A percentile compares a stretch with the other conserved stretches of the same genome.
Conservation (phyloP, 2,888 invertebrate species). For the Saturnia japonica region DNA sequence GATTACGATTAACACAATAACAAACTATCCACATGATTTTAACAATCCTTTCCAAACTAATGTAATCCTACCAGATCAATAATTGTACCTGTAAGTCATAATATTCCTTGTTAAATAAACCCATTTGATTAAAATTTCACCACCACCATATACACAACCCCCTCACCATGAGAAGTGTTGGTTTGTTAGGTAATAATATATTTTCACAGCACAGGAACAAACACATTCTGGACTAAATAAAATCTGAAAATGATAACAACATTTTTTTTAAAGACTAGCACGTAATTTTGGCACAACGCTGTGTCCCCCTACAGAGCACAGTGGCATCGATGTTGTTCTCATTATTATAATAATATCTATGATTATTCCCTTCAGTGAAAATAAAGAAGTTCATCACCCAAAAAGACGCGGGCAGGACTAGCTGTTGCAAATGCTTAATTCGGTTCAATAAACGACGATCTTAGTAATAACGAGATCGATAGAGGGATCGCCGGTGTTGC, state of each 20-base stretch:
- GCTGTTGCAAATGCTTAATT: constrained; percentile 21
- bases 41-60: not conserved
- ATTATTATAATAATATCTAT: constrained; percentile 53
- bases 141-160: constrained; percentile 27
- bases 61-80: constrained; percentile 22
- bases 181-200: constrained; percentile 73
- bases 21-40: constrained; percentile 8
- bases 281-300: constrained; percentile 81
- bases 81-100: constrained; percentile 21
- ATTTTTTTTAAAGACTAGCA: constrained; percentile 76
- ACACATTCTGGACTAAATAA: constrained; percentile 81
- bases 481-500: constrained; percentile 15
- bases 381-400: constrained; percentile 37
- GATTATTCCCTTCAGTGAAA: constrained; percentile 62
- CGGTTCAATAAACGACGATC: constrained; percentile 22
- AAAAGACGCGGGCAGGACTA: constrained; percentile 28
- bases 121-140: constrained; percentile 11
- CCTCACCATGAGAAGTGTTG: constrained; percentile 63
- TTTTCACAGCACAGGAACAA: constrained; percentile 80
- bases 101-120: constrained; percentile 35
- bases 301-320: constrained; percentile 64
- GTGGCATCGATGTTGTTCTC: constrained; percentile 77
- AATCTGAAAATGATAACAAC: constrained; percentile 82
- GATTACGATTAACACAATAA: not conserved
- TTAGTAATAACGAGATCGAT: constrained; percentile 23